phyloP scores from a whole-genome alignment of 2,113 vertebrate species.

The Lophotis ruficrista region DNA sequence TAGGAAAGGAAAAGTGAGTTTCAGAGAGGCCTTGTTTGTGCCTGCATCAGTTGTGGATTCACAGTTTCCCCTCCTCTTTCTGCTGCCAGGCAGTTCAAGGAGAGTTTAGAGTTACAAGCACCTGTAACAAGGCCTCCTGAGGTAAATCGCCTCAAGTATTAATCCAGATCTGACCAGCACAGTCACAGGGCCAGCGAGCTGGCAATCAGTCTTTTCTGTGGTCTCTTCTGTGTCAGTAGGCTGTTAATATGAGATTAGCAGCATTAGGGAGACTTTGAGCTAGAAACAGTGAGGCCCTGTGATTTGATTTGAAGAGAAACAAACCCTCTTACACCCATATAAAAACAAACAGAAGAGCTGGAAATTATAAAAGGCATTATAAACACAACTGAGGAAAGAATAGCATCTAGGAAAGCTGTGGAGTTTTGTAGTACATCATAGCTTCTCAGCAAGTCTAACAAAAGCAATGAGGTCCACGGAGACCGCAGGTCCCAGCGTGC shows the following conservation, averaged over 20 bases:
- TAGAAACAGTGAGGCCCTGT: neutral
- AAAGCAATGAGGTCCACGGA: neutral
- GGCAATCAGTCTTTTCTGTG: conserved; percentile 29
- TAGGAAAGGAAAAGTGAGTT: neutral
- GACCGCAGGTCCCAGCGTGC: neutral
- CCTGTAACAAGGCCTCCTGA: conserved; percentile 42
- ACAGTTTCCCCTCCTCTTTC: neutral
- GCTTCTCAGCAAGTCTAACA: neutral
- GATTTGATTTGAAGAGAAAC: conserved; percentile 1
- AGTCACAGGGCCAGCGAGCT: conserved; percentile 55
- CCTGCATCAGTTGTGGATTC: neutral
- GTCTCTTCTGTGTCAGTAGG: conserved; percentile 60
- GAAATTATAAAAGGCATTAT: neutral
- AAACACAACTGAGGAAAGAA: neutral
- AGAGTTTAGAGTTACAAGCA: conserved; percentile 46
- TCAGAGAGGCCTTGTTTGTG: neutral
- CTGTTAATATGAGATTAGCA: conserved; percentile 56
- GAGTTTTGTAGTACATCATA: neutral
- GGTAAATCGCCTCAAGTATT: conserved; percentile 65
- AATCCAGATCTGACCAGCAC: conserved; percentile 59
- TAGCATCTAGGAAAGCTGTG: neutral
- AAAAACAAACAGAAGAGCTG: neutral
- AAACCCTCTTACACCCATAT: neutral
- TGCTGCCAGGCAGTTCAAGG: neutral
- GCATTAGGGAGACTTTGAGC: conserved; percentile 22